Evolutionary conservation across 1,140 invertebrate species (phyloP).

Genomic region (Musca domestica): DNA sequence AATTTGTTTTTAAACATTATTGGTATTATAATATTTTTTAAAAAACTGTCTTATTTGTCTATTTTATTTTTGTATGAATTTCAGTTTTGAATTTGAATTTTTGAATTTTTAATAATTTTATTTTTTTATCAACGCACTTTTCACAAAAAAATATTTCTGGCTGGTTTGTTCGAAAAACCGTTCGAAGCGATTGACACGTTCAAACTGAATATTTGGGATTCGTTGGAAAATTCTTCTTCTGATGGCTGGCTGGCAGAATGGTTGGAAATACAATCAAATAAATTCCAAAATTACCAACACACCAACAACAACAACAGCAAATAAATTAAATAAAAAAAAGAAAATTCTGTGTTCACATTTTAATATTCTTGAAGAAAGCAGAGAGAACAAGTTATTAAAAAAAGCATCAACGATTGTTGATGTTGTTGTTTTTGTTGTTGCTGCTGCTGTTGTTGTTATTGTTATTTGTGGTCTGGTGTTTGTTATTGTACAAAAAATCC

Average conservation of each 20-base stretch:
- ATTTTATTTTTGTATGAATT: background rate
- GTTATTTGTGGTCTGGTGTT: no score
- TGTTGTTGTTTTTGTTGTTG: no score
- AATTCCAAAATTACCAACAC: slow-evolving; percentile 15
- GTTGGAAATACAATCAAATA: background rate
- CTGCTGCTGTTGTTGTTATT: no score
- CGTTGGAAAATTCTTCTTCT: slow-evolving; percentile 5
- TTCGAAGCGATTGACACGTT: slow-evolving; percentile 13
- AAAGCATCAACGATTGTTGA: no score
- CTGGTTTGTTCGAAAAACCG: slow-evolving; percentile 3
- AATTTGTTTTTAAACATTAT: background rate
- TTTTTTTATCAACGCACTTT: slow-evolving; percentile 11
- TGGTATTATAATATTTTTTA: no score
- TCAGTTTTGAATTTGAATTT: no score
- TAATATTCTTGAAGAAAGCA: no score
- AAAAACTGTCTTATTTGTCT: background rate
- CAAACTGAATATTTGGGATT: background rate
- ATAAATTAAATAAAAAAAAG: background rate
- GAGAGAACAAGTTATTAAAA: slow-evolving; percentile 12
- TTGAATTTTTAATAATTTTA: background rate
- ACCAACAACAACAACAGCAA: background rate
- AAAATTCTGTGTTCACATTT: no score
- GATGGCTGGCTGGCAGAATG: background rate
- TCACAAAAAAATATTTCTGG: background rate
- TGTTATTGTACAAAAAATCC: no score